Conservation (phyloP, 2,797 vertebrate species). For the Parotocinclus haroldoi region DNA sequence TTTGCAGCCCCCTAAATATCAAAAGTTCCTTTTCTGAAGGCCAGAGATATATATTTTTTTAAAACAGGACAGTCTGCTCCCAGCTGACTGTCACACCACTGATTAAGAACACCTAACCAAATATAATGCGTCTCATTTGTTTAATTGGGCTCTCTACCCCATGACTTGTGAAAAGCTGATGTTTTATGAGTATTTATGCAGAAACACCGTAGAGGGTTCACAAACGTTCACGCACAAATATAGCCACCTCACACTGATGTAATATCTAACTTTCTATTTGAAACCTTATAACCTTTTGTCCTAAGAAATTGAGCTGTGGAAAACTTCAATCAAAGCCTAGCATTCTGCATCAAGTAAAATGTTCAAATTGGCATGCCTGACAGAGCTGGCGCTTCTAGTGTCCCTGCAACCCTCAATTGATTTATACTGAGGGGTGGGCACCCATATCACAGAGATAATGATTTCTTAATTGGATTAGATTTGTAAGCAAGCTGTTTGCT, state of each 20-base stretch:
- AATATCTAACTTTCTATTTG: neutral
- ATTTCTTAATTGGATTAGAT: slow-evolving; percentile 55
- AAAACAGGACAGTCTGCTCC: too few relatives aligned
- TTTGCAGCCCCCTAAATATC: too few relatives aligned
- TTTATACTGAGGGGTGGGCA: slow-evolving; percentile 35
- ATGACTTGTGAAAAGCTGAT: too few relatives aligned
- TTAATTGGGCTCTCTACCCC: too few relatives aligned
- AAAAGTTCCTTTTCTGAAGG: too few relatives aligned
- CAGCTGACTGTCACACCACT: too few relatives aligned
- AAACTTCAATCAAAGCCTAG: slow-evolving; percentile 20
- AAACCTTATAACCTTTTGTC: neutral
- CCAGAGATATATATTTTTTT: too few relatives aligned
- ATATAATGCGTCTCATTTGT: too few relatives aligned
- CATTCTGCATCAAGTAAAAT: slow-evolving; percentile 2
- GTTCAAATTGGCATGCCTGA: slow-evolving; percentile 18
- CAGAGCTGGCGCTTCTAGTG: slow-evolving; percentile 7
- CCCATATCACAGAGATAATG: slow-evolving; percentile 46
- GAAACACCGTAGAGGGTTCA: too few relatives aligned
- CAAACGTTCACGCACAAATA: too few relatives aligned
- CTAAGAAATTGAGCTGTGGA: neutral
- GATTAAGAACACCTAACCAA: too few relatives aligned
- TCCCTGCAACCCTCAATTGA: slow-evolving; percentile 22
- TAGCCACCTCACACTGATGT: neutral
- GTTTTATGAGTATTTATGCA: neutral
- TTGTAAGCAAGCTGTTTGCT: slow-evolving; percentile 45